Evolutionary conservation across 2,113 vertebrate genomes (phyloP), one percentile per base, ranked within the genome.

Genomic region (Leptocoma aspasia): DNA sequence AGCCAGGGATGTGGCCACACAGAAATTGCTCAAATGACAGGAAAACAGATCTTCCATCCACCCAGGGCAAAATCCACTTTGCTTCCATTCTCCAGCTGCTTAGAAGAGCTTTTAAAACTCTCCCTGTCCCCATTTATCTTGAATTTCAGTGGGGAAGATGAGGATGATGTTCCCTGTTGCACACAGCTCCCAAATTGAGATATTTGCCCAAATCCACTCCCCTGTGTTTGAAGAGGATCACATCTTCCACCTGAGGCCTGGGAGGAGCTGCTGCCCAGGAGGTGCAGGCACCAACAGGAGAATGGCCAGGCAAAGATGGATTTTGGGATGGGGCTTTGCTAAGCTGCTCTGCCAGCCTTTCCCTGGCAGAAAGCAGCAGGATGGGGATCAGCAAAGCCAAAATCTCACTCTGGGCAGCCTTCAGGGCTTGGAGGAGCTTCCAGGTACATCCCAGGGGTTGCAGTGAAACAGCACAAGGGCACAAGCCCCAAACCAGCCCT

Each of bases 41-140:
- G 52, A 66, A 70, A 63, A 94, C 5, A 70, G 47, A 78, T 33
- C 64, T 66, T 57, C 42, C 15, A 31, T 52, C 79, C 60, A 24
- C 5, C 50, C 50, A 47, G 23, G 42, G 33, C 42, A 94, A 90
- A 81, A 89, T 24, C 68, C 42, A 49, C 42, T 83, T 61, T 35
- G 12, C 16, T 70, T 37, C 77, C 77, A 57, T 44, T 28, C 61
- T 66, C 44, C 60, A 57, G 19, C 35, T 65, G 26, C 39, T 61
- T 6, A 6, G 15, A n/a, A 61, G 27, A 65, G 71, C 37, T 71
- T 57, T 39, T 44, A 80, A 80, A 3, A 5, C 49, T 19, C 31
- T 44, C 30, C n/a, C 44, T 69, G 49, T 23, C 41, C 13, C 49
- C 6, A 1, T 9, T 0, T 5, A 19, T 4, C 59, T 45, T 1